Conservation (phyloP, 1,140 invertebrate species). For the Drosophila dunni region DNA sequence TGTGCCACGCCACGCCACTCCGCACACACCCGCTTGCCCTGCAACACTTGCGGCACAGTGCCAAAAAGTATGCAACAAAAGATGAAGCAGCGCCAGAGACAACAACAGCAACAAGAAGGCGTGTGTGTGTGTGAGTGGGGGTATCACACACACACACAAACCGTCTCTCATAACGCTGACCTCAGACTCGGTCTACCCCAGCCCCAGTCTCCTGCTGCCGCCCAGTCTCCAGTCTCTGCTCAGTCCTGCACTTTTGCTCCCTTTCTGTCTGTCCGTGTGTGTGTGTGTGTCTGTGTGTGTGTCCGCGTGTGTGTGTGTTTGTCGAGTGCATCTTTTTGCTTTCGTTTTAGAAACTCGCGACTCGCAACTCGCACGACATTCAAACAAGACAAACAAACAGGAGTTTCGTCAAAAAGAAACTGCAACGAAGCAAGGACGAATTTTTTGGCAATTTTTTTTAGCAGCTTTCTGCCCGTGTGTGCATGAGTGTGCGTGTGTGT, state of each 20-base stretch:
- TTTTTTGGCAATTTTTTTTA: conserved; percentile 81
- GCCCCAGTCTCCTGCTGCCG: conserved; percentile 5
- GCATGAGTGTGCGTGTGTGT: conserved; percentile 15
- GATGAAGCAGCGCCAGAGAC: conserved; percentile 51
- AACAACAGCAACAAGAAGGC: conserved; percentile 38
- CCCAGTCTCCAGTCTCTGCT: conserved; percentile 45
- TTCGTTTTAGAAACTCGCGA: conserved; percentile 72
- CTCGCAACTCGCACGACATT: conserved; percentile 73
- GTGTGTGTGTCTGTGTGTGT: conserved; percentile 15
- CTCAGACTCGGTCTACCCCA: conserved; percentile 49
- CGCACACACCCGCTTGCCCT: background rate
- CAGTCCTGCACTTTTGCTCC: conserved; percentile 42
- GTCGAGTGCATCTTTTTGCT: conserved; percentile 74
- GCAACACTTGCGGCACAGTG: background rate
- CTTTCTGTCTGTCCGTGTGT: conserved; percentile 3
- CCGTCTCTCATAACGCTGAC: conserved; percentile 65
- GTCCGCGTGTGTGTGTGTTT: conserved; percentile 23
- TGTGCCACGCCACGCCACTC: background rate
- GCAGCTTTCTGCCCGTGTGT: conserved; percentile 22
- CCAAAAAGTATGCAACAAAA: conserved; percentile 70
- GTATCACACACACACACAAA: conserved; percentile 24
- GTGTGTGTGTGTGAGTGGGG: background rate
- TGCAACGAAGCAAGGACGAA: conserved; percentile 84
- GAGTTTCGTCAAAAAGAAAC: conserved; percentile 71
- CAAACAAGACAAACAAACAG: conserved; percentile 34